phyloP scores from a whole-genome alignment of 2,113 vertebrate species.

The Percina caprodes region DNA sequence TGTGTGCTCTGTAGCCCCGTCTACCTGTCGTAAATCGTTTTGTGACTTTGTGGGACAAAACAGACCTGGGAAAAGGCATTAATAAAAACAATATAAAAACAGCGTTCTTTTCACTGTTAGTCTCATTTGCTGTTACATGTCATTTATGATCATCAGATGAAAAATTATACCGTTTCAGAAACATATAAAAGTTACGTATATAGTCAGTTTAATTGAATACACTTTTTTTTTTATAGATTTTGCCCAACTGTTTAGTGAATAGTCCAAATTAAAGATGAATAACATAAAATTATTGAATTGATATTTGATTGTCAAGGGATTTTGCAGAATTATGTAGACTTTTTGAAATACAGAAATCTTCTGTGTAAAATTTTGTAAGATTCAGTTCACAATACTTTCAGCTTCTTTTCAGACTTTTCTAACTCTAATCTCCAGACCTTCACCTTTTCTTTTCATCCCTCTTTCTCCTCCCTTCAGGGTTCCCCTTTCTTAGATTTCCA shows the following conservation, averaged over 20 bases:
- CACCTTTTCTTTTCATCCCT: constrained; percentile 51
- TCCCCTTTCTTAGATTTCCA: constrained; percentile 50
- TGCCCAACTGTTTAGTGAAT: background rate
- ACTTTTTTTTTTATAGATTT: background rate
- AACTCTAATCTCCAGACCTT: constrained; percentile 55
- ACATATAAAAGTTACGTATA: no score
- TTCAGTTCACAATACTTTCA: background rate
- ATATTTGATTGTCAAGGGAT: background rate
- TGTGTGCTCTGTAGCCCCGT: no score
- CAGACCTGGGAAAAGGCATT: no score
- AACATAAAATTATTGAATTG: background rate
- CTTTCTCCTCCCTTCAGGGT: constrained; percentile 76
- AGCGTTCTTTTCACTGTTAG: no score
- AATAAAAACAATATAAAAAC: no score
- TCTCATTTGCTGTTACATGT: no score
- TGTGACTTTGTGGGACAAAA: no score
- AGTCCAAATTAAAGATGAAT: background rate
- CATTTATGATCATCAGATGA: no score
- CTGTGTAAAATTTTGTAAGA: background rate
- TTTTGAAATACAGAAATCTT: background rate
- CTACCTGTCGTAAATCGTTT: no score
- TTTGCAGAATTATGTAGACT: background rate
- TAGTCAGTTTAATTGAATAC: background rate
- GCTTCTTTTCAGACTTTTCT: constrained; percentile 33
- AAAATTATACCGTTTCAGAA: no score